phyloP scores from a whole-genome alignment of 2,888 invertebrate species.

The Steromphala cineraria region DNA sequence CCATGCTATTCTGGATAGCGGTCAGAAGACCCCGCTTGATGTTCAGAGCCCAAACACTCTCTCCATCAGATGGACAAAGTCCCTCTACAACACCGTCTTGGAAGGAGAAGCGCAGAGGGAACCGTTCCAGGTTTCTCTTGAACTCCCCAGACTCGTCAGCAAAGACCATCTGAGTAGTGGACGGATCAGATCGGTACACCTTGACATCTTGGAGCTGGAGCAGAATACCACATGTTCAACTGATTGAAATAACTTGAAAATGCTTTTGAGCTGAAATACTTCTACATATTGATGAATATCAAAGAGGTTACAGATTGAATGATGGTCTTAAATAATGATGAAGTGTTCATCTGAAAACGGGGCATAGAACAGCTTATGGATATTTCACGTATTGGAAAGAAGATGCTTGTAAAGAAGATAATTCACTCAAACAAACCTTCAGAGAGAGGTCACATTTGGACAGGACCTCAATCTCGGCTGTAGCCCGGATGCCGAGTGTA shows the following conservation, averaged over 20 bases:
- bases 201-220: conserved; percentile 44
- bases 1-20: conserved; percentile 91
- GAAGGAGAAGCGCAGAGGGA: conserved; percentile 85
- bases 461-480: conserved; percentile 74
- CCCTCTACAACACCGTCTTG: conserved; percentile 86
- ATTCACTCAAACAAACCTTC: conserved; percentile 60
- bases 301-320: no score
- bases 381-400: no score
- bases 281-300: no score
- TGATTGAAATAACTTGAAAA: not conserved
- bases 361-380: no score
- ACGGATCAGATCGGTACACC: conserved; percentile 43
- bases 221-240: not conserved
- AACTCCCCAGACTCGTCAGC: conserved; percentile 43
- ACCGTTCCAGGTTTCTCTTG: conserved; percentile 81
- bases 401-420: no score
- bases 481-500: conserved; percentile 73
- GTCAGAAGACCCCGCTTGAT: conserved; percentile 93
- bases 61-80: conserved; percentile 88
- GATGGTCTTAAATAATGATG: no score
- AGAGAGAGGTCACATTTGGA: conserved; percentile 76
- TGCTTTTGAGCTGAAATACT: no score
- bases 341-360: no score
- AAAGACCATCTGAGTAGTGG: conserved; percentile 24
- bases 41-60: conserved; percentile 88